These are phyloP conservation scores for Xiphorhynchus elegans DNA, from an alignment of 2,113 vertebrate genomes.

Conservation along the genomic window DNA sequence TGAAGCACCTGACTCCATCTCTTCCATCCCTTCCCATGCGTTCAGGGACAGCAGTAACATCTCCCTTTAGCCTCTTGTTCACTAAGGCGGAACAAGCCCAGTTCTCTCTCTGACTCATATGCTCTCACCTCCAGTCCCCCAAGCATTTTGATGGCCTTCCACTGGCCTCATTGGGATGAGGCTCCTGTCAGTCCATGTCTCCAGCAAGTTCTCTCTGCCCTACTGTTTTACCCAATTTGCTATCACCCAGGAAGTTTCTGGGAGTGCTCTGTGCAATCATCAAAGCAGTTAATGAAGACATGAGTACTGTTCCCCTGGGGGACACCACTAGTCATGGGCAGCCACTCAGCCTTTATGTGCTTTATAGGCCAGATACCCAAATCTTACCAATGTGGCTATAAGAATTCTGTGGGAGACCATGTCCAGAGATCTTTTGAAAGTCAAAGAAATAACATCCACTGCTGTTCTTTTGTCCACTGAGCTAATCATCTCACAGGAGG, in stretches of 20 bases:
- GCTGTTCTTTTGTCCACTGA: neutral
- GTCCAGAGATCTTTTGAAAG: neutral
- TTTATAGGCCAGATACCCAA: neutral
- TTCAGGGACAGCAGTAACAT: neutral
- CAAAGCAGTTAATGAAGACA: neutral
- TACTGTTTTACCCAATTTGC: rapidly evolving
- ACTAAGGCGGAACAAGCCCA: neutral
- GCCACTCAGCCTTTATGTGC: neutral
- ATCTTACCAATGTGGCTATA: neutral
- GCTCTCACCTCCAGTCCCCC: neutral
- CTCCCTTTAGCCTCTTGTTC: neutral
- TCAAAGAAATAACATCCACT: neutral
- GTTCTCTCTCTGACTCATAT: neutral
- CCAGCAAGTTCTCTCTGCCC: neutral
- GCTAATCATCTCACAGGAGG: neutral
- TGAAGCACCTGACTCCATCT: neutral
- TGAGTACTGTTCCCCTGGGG: neutral
- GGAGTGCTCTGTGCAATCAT: neutral
- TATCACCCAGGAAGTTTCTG: neutral
- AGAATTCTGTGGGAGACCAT: neutral
- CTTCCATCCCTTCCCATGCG: neutral
- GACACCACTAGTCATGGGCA: neutral
- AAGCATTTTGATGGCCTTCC: neutral
- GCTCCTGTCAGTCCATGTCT: neutral
- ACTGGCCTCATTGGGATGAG: neutral